phyloP scores from a whole-genome alignment of 2,888 invertebrate species.

The Cantharis rufa region DNA sequence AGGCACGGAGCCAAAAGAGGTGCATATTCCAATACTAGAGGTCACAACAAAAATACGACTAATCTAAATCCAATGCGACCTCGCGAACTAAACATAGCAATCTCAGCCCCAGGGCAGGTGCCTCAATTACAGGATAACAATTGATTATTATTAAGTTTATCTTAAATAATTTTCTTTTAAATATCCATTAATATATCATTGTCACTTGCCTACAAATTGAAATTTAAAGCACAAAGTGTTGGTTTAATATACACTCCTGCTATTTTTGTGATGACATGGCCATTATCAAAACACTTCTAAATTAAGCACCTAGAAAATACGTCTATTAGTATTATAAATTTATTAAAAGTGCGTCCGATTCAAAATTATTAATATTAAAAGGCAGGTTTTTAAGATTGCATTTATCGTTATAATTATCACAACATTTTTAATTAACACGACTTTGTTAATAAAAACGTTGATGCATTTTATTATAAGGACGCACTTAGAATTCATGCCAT shows the following conservation, averaged over 20 bases:
- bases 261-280: slow-evolving; percentile 6
- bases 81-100: slow-evolving; percentile 40
- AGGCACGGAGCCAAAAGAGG: slow-evolving; percentile 37
- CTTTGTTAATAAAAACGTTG: background rate
- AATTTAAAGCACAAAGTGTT: background rate
- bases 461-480: background rate
- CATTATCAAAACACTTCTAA: slow-evolving; percentile 27
- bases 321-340: slow-evolving; percentile 35
- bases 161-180: background rate
- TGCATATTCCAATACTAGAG: slow-evolving; percentile 41
- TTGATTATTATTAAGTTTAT: background rate
- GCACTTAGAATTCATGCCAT: background rate
- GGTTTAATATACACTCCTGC: background rate
- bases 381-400: background rate
- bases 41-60: slow-evolving; percentile 45
- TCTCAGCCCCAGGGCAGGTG: slow-evolving; percentile 8
- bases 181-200: background rate
- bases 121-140: slow-evolving; percentile 5
- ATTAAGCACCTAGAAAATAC: slow-evolving; percentile 32
- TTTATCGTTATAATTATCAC: background rate
- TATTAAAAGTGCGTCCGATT: slow-evolving; percentile 34
- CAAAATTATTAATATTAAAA: too few relatives aligned
- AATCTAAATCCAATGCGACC: slow-evolving; percentile 46
- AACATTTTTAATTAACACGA: background rate
- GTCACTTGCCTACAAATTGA: background rate